Evolutionary conservation across 1,140 invertebrate genomes (phyloP), one percentile per base, ranked within the genome.

Genomic region (Bombus confusus): DNA sequence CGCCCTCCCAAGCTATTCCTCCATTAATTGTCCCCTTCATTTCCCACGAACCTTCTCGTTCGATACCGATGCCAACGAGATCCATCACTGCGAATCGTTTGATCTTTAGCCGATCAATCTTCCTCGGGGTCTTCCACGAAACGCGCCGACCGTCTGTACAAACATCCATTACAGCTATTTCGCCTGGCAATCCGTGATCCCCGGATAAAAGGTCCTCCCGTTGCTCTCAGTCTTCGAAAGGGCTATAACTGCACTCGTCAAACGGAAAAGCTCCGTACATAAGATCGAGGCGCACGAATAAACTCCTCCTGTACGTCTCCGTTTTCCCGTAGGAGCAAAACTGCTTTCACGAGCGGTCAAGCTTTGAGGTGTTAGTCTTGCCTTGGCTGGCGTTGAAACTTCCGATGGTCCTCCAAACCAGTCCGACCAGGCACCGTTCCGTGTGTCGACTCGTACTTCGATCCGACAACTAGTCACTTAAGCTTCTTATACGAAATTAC

Each of bases 301-400:
- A 52, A 88, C 62, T 86, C 78, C 74, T 75, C 73, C 52, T 34
- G 15, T n/a, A 34, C 31, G 47, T 68, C 59, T 34, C 75, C 37
- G 31, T 62, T 64, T 9, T 72, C 64, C 82, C 47, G 28, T 37
- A 31, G 86, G 59, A 66, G 62, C 28, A 5, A 64, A 84, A 64
- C 76, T 64, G 77, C 76, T 80, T 68, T 77, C 64, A 59, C 81
- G 25, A 72, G 76, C 64, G 31, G 31, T 28, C 37, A 66, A 66
- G 83, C 86, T 88, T 88, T 82, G 79, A 83, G 87, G 80, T 86
- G 88, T 89, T 72, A 59, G 87, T 80, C 75, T 68, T 79, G 77
- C 72, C 78, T 62, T 62, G 52, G 13, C 62, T 68, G 72, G 37
- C 31, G 43, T 28, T 62, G 75, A 86, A 89, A 89, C 87, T 89